These are phyloP conservation scores for Urophycis tenuis DNA, from an alignment of 2,797 vertebrate genomes.

Conservation along the genomic window DNA sequence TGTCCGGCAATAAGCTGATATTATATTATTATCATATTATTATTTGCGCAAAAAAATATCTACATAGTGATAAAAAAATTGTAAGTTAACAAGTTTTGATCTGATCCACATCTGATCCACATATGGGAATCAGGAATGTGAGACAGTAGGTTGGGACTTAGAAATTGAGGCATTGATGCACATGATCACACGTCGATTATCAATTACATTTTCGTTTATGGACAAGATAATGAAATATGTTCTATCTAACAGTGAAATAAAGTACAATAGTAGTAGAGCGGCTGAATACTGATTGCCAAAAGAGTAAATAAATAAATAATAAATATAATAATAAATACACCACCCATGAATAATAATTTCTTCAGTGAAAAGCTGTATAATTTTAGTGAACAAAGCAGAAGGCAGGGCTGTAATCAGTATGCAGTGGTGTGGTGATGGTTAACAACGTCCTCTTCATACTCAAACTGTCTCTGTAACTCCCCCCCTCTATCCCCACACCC, in stretches of 20 bases:
- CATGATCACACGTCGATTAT: not conserved
- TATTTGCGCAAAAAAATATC: not conserved
- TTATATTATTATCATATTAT: too few relatives aligned
- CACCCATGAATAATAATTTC: constrained; percentile 4
- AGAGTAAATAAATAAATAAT: not conserved
- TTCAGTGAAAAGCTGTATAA: constrained; percentile 1
- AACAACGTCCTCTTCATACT: constrained; percentile 1
- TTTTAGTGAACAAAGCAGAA: constrained; percentile 19
- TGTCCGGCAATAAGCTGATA: not conserved
- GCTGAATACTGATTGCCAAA: not conserved
- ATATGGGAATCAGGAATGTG: not conserved
- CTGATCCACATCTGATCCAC: not conserved
- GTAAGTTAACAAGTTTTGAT: not conserved
- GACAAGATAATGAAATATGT: not conserved
- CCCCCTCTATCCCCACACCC: not conserved
- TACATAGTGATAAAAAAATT: not conserved
- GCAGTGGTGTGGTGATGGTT: constrained; percentile 5
- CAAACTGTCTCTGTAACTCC: not conserved
- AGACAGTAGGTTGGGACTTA: not conserved
- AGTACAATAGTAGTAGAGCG: not conserved
- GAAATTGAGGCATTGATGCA: not conserved
- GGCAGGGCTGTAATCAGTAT: constrained; percentile 16
- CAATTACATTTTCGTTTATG: too few relatives aligned
- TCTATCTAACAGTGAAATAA: not conserved
- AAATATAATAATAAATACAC: not conserved